Base-by-base conservation (phyloP, 2,113 vertebrate species). In the Pachyramphus minor region DNA sequence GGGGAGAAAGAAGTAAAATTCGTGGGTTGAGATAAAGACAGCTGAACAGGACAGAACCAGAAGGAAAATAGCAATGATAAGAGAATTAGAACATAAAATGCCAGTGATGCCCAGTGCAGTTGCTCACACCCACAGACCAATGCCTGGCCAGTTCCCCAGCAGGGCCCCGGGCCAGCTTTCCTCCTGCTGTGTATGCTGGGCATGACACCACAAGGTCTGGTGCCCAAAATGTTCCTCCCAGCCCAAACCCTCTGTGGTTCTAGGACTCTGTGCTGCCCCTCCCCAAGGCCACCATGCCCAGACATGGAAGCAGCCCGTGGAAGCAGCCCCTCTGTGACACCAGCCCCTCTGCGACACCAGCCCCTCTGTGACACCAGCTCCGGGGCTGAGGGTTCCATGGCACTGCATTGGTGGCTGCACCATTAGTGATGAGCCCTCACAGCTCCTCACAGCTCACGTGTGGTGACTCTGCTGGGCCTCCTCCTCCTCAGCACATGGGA, bases 41-140 rank as follows among this genome's bases (percentile, higher is more conserved):
- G 12, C 17, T 63, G 5, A 28, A 20, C 19, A 31, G 22, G 31
- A 28, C 5, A 16, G 47, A 84, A 49, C 7, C 27, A 31, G 27
- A 33, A 9, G 22, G 21, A 20, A 33, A 49, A 11, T 2, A 27
- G 50, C 15, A 50, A 50, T 19, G 4, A 10, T 11, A 20, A 31
- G 47, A 28, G 4, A 33, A 27, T 50, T 15, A 33, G 22, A 77
- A 24, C 1, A 21, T 3, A 6, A 3, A 42, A 7, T 42, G 4
- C 24, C 9, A 47, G 45, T 12, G 71, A 3, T 69, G 55, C 17
- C n/a, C 7, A 11, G 12, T 6, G 4, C 47, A 49, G 49, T 12
- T 41, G 45, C 45, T 39, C 67, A 39, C 35, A 49, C 24, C 66
- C n/a, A 7, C n/a, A 59, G 68, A 5, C 4, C 0, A 0, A 33